These are phyloP conservation scores for Nothobranchius furzeri DNA, from an alignment of 2,113 vertebrate species.

Conservation along the genomic window DNA sequence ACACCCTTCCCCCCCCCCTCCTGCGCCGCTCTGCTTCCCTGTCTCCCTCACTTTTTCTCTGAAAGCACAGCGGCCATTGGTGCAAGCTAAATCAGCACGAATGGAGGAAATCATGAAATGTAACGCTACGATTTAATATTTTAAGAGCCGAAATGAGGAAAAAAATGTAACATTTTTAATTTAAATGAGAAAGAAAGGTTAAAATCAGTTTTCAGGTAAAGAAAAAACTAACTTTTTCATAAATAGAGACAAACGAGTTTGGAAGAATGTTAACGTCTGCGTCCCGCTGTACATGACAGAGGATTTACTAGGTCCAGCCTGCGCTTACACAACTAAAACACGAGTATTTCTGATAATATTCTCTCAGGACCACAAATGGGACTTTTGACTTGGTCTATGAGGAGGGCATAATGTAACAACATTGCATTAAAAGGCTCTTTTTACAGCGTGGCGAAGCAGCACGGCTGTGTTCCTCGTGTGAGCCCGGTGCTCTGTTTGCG, in stretches of 20 bases:
- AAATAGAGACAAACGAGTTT: constrained; percentile 22
- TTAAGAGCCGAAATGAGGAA: constrained; percentile 46
- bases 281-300: constrained; percentile 24
- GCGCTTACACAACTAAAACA: constrained; percentile 26
- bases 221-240: constrained; percentile 21
- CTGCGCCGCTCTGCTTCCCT: constrained; percentile 35
- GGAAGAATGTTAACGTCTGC: constrained; percentile 33
- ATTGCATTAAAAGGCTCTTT: constrained; percentile 74
- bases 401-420: constrained; percentile 76
- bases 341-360: constrained; percentile 64
- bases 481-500: constrained; percentile 75
- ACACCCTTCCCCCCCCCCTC: constrained; percentile 34
- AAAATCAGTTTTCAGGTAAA: constrained; percentile 7
- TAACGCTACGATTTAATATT: constrained; percentile 55
- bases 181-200: not conserved
- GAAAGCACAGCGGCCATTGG: constrained; percentile 49
- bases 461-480: constrained; percentile 63
- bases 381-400: constrained; percentile 71
- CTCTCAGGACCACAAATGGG: constrained; percentile 67
- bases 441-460: constrained; percentile 57
- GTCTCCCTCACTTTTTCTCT: constrained; percentile 32
- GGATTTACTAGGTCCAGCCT: constrained; percentile 31
- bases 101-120: constrained; percentile 77
- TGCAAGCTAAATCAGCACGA: constrained; percentile 72
- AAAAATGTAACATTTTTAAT: constrained; percentile 23